Percentiles rank a stretch among this genome's conserved stretches.
Evolutionary conservation across 2,113 vertebrate genomes (phyloP).

Genomic region (Pseudois nayaur): DNA sequence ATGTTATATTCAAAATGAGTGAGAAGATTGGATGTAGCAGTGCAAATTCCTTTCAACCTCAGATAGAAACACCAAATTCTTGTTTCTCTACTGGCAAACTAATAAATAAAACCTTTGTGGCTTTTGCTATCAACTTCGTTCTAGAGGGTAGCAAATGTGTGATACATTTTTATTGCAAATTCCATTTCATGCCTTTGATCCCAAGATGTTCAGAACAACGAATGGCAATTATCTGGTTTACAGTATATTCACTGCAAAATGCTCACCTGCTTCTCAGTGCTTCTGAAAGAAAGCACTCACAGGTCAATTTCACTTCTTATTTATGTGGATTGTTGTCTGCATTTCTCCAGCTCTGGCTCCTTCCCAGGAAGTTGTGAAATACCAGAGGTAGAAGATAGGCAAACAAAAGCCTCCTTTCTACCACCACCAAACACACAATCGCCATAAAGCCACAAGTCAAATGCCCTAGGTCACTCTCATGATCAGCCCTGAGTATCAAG

Average conservation of each 20-base stretch:
- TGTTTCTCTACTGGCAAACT: slow-evolving; percentile 39
- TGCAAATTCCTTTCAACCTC: slow-evolving; percentile 32
- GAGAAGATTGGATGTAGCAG: neutral
- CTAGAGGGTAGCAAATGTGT: slow-evolving; percentile 53
- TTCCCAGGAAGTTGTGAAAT: neutral
- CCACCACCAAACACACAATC: neutral
- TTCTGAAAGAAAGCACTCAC: slow-evolving; percentile 59
- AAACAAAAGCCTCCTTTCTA: neutral
- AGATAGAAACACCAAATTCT: neutral
- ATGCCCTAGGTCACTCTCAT: neutral
- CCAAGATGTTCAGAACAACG: slow-evolving; percentile 67
- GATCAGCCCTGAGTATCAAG: neutral
- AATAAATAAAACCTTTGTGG: slow-evolving; percentile 62
- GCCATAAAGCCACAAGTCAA: neutral
- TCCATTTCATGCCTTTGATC: slow-evolving; percentile 77
- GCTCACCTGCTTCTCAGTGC: slow-evolving; percentile 70
- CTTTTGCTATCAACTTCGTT: slow-evolving; percentile 67
- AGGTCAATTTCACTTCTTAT: slow-evolving; percentile 58
- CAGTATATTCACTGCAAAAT: slow-evolving; percentile 74
- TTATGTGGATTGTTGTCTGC: slow-evolving; percentile 46
- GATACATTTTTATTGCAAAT: slow-evolving; percentile 71
- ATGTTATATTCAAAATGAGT: neutral
- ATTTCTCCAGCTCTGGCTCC: slow-evolving; percentile 32
- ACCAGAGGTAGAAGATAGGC: neutral
- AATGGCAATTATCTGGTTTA: slow-evolving; percentile 78